Conservation (phyloP, 2,797 vertebrate species). For the Lagothrix lagotricha region DNA sequence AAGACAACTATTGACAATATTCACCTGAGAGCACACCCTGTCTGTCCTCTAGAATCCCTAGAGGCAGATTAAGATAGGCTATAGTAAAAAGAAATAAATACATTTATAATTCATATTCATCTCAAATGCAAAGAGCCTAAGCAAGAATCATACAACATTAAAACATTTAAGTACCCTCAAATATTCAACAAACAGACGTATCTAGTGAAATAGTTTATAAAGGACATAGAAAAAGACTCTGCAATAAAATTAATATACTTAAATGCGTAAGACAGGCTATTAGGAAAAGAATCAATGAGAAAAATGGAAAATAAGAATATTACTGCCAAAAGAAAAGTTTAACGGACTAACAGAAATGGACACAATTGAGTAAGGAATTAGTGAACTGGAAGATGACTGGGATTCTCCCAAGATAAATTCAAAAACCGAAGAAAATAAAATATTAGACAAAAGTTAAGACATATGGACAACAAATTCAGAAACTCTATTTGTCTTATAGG, state of each 20-base stretch:
- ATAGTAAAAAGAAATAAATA: neutral
- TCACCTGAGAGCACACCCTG: neutral
- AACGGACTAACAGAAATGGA: neutral
- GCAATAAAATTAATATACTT: neutral
- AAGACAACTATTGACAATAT: neutral
- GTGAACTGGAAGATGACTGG: neutral
- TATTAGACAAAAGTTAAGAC: neutral
- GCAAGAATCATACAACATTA: neutral
- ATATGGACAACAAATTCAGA: neutral
- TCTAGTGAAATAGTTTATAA: neutral
- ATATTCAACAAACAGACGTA: neutral
- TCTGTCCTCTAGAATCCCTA: neutral
- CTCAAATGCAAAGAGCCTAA: neutral
- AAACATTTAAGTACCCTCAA: neutral
- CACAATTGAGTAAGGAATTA: neutral
- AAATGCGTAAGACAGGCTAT: neutral
- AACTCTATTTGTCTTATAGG: neutral
- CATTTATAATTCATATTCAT: neutral
- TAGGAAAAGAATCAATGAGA: slow-evolving; percentile 8
- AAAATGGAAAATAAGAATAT: slow-evolving; percentile 5
- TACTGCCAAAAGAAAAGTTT: neutral
- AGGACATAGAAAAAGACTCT: neutral
- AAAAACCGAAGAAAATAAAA: slow-evolving; percentile 8
- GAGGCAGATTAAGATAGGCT: neutral
- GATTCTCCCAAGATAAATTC: neutral